A percentile compares a stretch with the other conserved stretches of the same genome.
Conservation (phyloP, 1,140 invertebrate species). For the Adelges cooleyi region DNA sequence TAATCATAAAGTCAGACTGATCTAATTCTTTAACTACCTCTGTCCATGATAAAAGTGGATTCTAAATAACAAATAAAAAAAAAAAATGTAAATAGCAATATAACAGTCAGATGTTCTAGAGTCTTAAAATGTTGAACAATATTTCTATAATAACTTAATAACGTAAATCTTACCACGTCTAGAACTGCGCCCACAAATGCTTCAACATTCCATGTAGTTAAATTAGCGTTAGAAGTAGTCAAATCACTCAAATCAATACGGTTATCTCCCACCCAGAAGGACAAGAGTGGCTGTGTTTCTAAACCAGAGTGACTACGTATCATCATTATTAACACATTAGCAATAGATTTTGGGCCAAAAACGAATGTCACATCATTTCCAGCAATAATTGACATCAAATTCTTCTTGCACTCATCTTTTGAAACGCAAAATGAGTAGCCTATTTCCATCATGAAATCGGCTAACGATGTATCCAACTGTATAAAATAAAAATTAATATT, state of each 20-base stretch:
- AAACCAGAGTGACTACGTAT: slow-evolving; percentile 62
- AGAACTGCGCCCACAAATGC: slow-evolving; percentile 81
- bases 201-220: slow-evolving; percentile 78
- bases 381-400: no score
- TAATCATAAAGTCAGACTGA: slow-evolving; percentile 76
- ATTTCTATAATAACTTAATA: no score
- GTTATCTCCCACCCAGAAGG: slow-evolving; percentile 18
- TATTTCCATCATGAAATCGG: slow-evolving; percentile 77
- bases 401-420: slow-evolving; percentile 75
- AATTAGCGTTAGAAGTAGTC: slow-evolving; percentile 34
- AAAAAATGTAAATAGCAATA: slow-evolving; percentile 16
- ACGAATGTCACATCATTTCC: no score
- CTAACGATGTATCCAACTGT: slow-evolving; percentile 54
- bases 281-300: slow-evolving; percentile 42
- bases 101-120: no score
- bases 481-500: slow-evolving; percentile 3
- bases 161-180: slow-evolving; percentile 51
- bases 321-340: slow-evolving; percentile 76
- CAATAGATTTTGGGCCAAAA: slow-evolving; percentile 53
- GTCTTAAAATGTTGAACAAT: no score
- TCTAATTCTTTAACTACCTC: slow-evolving; percentile 84
- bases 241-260: slow-evolving; percentile 28
- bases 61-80: slow-evolving; percentile 36
- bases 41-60: slow-evolving; percentile 73
- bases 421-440: slow-evolving; percentile 76